Evolutionary conservation across 1,140 invertebrate species (phyloP).

Genomic region (Lepidurus packardi): DNA sequence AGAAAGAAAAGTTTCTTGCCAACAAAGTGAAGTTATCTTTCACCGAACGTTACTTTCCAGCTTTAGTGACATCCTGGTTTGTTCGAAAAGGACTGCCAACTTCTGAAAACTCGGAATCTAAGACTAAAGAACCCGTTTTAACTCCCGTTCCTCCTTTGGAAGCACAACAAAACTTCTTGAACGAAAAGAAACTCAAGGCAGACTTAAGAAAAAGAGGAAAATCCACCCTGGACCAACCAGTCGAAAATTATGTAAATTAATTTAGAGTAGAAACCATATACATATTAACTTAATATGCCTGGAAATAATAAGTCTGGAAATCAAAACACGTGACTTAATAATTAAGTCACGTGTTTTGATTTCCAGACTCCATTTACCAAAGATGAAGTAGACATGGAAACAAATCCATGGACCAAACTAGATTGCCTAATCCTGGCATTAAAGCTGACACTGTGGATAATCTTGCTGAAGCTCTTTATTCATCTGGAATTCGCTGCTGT

Average conservation of each 20-base stretch:
- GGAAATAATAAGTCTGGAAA: not conserved
- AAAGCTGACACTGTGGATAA: slow-evolving; percentile 54
- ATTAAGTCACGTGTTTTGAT: not conserved
- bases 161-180: not conserved
- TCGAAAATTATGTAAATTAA: not conserved
- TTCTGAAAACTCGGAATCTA: not conserved
- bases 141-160: not conserved
- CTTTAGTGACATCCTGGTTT: not conserved
- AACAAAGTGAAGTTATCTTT: not conserved
- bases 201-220: not conserved
- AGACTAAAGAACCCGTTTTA: not conserved
- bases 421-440: slow-evolving; percentile 23
- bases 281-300: too few species aligned
- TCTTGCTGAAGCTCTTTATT: slow-evolving; percentile 61
- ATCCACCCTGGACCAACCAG: not conserved
- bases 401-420: not conserved
- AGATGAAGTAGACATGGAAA: not conserved
- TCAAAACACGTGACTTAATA: not conserved
- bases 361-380: not conserved
- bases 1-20: not conserved
- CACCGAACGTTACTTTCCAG: not conserved
- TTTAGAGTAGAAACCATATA: not conserved
- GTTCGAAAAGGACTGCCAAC: not conserved
- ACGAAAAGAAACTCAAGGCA: not conserved
- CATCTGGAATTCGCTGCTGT: slow-evolving; percentile 83